Conservation (phyloP, 2,888 invertebrate genomes). For the Lasius fuliginosus region DNA sequence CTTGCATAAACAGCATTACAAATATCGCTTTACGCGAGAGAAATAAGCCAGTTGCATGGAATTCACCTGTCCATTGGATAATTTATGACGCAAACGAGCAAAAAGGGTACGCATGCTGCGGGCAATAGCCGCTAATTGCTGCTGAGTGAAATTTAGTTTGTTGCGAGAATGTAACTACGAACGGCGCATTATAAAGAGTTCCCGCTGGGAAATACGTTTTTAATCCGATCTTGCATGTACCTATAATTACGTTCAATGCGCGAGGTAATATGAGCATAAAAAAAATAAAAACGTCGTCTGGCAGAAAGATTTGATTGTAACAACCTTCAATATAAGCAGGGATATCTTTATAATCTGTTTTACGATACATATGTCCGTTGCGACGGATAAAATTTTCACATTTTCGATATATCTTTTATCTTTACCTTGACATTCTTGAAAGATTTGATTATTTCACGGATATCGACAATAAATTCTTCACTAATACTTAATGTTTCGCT, state of each 20-base stretch:
- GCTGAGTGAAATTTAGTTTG: conserved; percentile 20
- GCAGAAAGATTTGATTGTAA: neutral
- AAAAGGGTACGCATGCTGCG: conserved; percentile 7
- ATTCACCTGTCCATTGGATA: conserved; percentile 6
- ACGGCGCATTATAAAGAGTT: conserved; percentile 6
- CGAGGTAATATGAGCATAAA: neutral
- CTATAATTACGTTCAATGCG: conserved; percentile 1
- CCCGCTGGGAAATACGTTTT: conserved; percentile 1
- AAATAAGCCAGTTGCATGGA: neutral
- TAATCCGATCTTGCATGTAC: neutral
- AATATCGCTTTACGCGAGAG: conserved; percentile 14
- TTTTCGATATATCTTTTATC: neutral
- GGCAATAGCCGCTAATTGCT: conserved; percentile 28
- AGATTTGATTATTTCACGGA: conserved; percentile 13
- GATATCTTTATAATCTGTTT: neutral
- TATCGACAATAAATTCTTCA: neutral
- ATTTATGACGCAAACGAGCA: conserved; percentile 18
- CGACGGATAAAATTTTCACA: neutral
- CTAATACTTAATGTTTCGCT: neutral
- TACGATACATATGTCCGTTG: neutral
- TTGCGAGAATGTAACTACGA: conserved; percentile 15
- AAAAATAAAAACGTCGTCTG: neutral
- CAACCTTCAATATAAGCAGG: neutral
- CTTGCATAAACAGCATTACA: conserved; percentile 20
- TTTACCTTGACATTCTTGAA: conserved; percentile 13